These are phyloP conservation scores for Drosophila yooni DNA, from an alignment of 2,888 invertebrate species.

Conservation along the genomic window DNA sequence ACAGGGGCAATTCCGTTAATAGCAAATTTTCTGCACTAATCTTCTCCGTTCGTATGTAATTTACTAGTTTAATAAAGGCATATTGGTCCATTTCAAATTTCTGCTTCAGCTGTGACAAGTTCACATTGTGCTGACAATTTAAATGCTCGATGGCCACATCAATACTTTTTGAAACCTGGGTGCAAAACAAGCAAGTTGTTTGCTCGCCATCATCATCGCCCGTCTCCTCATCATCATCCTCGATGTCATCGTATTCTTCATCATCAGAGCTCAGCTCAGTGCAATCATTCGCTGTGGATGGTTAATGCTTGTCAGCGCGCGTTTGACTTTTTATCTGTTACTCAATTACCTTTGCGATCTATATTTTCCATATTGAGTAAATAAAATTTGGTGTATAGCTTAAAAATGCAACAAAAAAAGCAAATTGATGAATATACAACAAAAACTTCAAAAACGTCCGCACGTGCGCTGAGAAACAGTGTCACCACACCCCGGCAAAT, in stretches of 20 bases:
- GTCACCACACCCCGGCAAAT: slow-evolving; percentile 31
- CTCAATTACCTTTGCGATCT: slow-evolving; percentile 27
- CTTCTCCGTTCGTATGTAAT: slow-evolving; percentile 90
- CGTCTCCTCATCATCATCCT: slow-evolving; percentile 84
- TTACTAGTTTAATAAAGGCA: slow-evolving; percentile 92
- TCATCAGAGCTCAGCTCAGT: slow-evolving; percentile 48
- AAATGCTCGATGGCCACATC: slow-evolving; percentile 89
- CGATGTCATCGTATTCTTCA: slow-evolving; percentile 65
- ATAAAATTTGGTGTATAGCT: neutral
- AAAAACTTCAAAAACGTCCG: slow-evolving; percentile 27
- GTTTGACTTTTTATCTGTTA: neutral
- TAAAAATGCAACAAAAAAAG: neutral
- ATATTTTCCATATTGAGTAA: slow-evolving; percentile 35
- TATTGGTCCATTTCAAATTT: slow-evolving; percentile 93
- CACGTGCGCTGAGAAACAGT: slow-evolving; percentile 45
- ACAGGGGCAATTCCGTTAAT: slow-evolving; percentile 86
- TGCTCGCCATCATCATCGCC: slow-evolving; percentile 85
- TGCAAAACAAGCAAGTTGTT: slow-evolving; percentile 90
- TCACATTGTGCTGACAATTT: slow-evolving; percentile 88
- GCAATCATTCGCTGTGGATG: slow-evolving; percentile 1
- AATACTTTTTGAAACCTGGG: slow-evolving; percentile 87
- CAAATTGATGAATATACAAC: slow-evolving; percentile 6
- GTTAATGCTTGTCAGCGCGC: neutral
- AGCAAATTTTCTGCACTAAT: slow-evolving; percentile 87
- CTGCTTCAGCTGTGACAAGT: slow-evolving; percentile 88